These are phyloP conservation scores for Brachionus calyciflorus DNA, from an alignment of 1,140 invertebrate species.

Conservation along the genomic window DNA sequence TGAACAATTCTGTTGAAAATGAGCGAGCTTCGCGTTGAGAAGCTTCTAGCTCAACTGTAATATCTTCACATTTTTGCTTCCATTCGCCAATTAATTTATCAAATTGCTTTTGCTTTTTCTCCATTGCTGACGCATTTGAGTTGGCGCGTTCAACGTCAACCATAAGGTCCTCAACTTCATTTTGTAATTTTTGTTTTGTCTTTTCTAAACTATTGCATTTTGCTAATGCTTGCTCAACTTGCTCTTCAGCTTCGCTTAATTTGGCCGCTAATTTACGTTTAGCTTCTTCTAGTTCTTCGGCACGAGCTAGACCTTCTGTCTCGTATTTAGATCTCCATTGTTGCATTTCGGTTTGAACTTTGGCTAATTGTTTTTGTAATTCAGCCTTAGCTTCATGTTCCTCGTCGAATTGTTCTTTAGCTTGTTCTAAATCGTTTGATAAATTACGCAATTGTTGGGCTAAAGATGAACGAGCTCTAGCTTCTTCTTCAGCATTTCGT, in stretches of 20 bases:
- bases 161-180: conserved; percentile 95
- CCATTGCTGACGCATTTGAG: conserved; percentile 80
- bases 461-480: conserved; percentile 48
- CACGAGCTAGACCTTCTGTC: conserved; percentile 70
- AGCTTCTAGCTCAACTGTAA: conserved; percentile 91
- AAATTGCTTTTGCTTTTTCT: conserved; percentile 99
- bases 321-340: conserved; percentile 54
- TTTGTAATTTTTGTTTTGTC: conserved; percentile 89
- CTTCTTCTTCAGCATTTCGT: conserved; percentile 55
- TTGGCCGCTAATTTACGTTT: conserved; percentile 94
- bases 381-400: conserved; percentile 72
- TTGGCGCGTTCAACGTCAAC: conserved; percentile 85
- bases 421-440: conserved; percentile 93
- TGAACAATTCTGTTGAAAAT: conserved; percentile 98
- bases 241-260: conserved; percentile 89
- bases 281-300: conserved; percentile 96
- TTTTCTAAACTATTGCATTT: conserved; percentile 94
- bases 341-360: conserved; percentile 84
- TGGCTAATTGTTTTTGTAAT: conserved; percentile 88
- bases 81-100: conserved; percentile 99
- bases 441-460: conserved; percentile 69
- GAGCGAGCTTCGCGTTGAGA: conserved; percentile 98
- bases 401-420: conserved; percentile 89
- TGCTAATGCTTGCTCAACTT: conserved; percentile 76
- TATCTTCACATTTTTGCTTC: conserved; percentile 97